Conservation (phyloP, 23 tunicate species). For the Halocynthia roretzi region DNA sequence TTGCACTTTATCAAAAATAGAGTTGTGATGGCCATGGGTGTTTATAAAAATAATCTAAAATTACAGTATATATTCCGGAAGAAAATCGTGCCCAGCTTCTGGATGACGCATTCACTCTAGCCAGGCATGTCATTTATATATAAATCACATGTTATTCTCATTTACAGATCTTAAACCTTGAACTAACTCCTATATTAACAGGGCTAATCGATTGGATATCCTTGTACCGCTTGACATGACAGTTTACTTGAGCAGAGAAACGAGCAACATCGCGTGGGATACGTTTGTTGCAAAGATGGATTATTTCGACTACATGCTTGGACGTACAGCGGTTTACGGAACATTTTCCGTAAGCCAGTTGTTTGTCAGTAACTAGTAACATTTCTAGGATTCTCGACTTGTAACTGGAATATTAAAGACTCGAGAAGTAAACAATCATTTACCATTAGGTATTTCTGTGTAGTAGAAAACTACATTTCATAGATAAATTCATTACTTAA, state of each 20-base stretch:
- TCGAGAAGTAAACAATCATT: too few species aligned
- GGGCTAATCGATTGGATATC: constrained; percentile 25
- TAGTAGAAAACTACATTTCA: too few species aligned
- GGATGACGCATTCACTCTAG: constrained; percentile 60
- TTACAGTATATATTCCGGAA: constrained; percentile 27
- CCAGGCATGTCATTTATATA: constrained; percentile 27
- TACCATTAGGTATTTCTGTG: too few species aligned
- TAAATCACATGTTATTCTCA: neutral
- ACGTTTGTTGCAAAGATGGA: constrained; percentile 28
- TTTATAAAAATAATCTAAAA: too few species aligned
- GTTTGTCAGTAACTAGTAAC: too few species aligned
- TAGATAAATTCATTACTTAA: too few species aligned
- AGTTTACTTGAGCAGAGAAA: constrained; percentile 20
- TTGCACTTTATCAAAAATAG: too few species aligned
- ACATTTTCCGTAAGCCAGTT: constrained; percentile 29
- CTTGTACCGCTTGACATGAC: constrained; percentile 29
- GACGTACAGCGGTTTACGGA: constrained; percentile 49
- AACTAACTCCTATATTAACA: neutral
- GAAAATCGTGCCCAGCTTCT: constrained; percentile 51
- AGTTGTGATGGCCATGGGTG: too few species aligned
- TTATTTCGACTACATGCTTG: constrained; percentile 34
- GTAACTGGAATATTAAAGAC: too few species aligned
- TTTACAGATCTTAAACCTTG: neutral
- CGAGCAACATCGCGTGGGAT: constrained; percentile 44
- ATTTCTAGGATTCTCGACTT: too few species aligned